Conservation (phyloP, 2,797 vertebrate genomes). For the Allobates femoralis region DNA sequence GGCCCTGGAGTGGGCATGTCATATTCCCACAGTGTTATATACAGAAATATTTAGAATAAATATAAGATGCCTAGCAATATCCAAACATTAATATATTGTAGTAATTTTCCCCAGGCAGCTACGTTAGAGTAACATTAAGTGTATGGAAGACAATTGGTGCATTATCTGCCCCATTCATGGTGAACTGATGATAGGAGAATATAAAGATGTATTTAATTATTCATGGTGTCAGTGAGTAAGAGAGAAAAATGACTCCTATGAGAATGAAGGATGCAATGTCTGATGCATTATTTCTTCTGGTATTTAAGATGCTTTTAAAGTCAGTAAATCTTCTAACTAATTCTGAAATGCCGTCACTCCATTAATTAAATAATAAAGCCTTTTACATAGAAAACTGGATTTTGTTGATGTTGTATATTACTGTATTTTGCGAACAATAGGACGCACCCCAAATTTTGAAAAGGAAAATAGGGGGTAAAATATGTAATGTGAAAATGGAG, state of each 20-base stretch:
- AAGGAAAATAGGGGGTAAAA: no score
- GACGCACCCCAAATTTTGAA: no score
- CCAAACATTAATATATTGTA: not conserved
- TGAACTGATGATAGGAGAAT: not conserved
- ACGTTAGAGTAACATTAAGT: not conserved
- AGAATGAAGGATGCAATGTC: not conserved
- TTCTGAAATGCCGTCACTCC: not conserved
- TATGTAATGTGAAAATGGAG: no score
- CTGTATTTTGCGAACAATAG: no score
- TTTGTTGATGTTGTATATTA: no score
- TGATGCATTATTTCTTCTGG: not conserved
- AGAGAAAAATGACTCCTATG: not conserved
- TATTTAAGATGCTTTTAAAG: not conserved
- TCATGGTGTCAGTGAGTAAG: constrained; percentile 4
- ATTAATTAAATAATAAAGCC: not conserved
- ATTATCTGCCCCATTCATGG: not conserved
- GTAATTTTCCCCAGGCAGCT: not conserved
- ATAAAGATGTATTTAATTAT: constrained; percentile 25
- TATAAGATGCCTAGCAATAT: no score
- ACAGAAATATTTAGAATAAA: not conserved
- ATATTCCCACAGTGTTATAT: not conserved
- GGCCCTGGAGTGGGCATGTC: no score
- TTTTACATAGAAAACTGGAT: not conserved
- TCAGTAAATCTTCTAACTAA: not conserved
- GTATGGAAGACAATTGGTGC: not conserved